Evolutionary conservation across 1,140 invertebrate genomes (phyloP), one percentile per base, ranked within the genome.

Genomic region (Lysiphlebus fabarum): DNA sequence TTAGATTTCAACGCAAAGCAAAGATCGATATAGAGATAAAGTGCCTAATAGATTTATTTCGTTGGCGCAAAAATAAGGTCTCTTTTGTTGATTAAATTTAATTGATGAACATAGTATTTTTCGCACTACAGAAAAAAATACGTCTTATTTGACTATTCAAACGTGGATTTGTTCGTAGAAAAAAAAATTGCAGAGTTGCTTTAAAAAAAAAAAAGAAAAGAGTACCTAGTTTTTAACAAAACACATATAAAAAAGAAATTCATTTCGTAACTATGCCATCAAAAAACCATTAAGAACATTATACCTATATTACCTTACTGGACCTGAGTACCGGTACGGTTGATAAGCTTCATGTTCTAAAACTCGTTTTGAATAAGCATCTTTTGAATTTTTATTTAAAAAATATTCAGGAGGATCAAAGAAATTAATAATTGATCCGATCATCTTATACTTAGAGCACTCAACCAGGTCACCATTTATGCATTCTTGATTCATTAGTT

Each of bases 391-490:
- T 47, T 90, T 86, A 34, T 84, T 89, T 42, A 91, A 70, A 38
- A 82, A 62, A 63, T 84, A 83, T 37, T 70, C 67, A 6, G 71
- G 61, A 58, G 82, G 71, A 66, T 85, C 82, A 66, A 91, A 91
- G 69, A 91, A 90, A 38, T 90, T 87, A 45, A 88, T 85, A 53
- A 92, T 85, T 0, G 85, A 87, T 56, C 82, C 81, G 5, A 91
- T 69, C 0, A 89, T 88, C 63, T 86, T 83, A 0, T 87, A 90
- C 68, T 91, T 91, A 66, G 91, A 91, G 69, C 89, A 91, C 66
- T 91, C 89, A 2, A 87, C 87, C 2, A 92, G 77, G 69, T 91
- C 89, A 1, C 89, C 89, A 61, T 82, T 85, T 42, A 90, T 70
- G 65, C 89, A 92, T 53, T 83, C 85, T 59, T 85, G 77, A 48